Conservation (phyloP, 2,797 vertebrate genomes). For the Lepidocolaptes lacrymiger region DNA sequence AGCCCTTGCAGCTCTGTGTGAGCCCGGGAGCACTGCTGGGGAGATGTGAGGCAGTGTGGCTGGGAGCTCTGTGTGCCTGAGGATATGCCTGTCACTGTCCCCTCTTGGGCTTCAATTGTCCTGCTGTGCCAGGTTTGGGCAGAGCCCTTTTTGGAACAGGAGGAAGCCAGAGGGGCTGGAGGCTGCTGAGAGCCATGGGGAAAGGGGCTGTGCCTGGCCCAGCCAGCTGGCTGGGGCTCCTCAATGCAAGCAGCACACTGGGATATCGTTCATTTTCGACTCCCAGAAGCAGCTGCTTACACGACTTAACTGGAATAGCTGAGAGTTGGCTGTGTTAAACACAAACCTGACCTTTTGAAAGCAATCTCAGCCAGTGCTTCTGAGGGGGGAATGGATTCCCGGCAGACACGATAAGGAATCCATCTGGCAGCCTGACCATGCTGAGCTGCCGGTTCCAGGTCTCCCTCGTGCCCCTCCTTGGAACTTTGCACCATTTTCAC, state of each 20-base stretch:
- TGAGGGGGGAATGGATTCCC: accelerated
- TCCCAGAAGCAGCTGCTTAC: neutral
- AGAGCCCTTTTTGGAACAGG: neutral
- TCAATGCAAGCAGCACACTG: neutral
- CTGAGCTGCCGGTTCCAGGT: neutral
- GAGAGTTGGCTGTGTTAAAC: neutral
- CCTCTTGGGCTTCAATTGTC: accelerated
- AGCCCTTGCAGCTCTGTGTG: neutral
- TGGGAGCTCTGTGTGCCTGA: neutral
- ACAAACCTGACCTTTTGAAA: neutral
- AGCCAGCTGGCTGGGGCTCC: neutral
- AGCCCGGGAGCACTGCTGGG: neutral
- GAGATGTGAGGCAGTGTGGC: neutral
- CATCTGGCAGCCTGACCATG: neutral
- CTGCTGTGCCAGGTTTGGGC: accelerated
- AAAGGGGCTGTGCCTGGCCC: neutral
- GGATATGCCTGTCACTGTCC: neutral
- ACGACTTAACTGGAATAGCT: neutral
- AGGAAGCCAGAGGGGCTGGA: accelerated
- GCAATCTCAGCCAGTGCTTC: neutral
- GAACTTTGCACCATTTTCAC: accelerated
- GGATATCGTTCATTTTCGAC: neutral
- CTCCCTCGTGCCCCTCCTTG: neutral
- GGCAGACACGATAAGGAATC: accelerated
- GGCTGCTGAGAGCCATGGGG: neutral